Base-by-base conservation (phyloP, 2,113 vertebrate genomes). In the Progne subis region DNA sequence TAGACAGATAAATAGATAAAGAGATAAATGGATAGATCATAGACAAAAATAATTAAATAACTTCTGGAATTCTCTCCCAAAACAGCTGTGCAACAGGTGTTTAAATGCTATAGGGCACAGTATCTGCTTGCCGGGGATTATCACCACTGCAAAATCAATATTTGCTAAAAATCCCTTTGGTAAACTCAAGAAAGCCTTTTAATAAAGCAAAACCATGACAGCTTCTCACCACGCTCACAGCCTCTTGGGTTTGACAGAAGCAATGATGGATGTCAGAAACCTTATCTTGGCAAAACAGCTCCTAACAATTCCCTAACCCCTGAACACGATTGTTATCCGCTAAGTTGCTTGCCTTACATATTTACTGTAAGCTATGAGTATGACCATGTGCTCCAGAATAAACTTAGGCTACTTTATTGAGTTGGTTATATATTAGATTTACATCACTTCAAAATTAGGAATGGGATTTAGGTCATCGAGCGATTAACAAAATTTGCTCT, bases 231-330 rank as follows among this genome's bases (percentile, higher is more conserved):
- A 56, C 0, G 0, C 56, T 94, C 76, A 49, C 50, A 83, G 3
- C 72, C 65, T 86, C 80, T 91, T 6, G 3, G 43, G 32, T 82
- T 46, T 97, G 95, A 94, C 95, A 93, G 92, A 86, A 91, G 94
- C 76, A 84, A 37, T 94, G 96, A 95, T 94, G 86, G 80, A 95
- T 97, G 92, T 94, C 83, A 94, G 91, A 78, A 94, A 84, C 71
- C 94, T 97, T 97, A 97, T 96, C 95, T 97, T 74, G 56, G 80
- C 88, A 90, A 88, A 97, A 96, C 96, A 97, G 72, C 72, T 92
- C 69, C 67, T 63, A 90, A 97, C 95, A 96, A 94, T 94, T 63
- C 88, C 65, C 52, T 83, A 88, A 95, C 80, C 94, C 86, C 83
- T 64, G 82, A 94, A 63, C 25, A n/a, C 0, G 64, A 94, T 97